A percentile compares a stretch with the other conserved stretches of the same genome.
phyloP scores from a whole-genome alignment of 2,797 vertebrate species.

The Fistularia tabacaria region DNA sequence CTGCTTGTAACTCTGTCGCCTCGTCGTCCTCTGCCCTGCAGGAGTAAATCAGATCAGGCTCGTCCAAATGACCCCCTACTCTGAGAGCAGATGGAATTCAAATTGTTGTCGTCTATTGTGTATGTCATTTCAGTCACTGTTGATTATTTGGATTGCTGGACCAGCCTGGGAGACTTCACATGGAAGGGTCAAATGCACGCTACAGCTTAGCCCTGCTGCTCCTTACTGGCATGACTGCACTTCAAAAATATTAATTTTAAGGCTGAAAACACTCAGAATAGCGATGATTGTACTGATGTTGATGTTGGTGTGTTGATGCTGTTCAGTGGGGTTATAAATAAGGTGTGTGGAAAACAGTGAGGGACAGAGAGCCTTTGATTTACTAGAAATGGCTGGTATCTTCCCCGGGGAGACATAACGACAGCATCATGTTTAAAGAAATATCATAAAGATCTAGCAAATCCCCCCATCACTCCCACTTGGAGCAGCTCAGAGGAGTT shows the following conservation, averaged over 20 bases:
- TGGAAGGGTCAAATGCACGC: constrained; percentile 23
- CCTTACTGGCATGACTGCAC: constrained; percentile 27
- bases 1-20: constrained; percentile 27
- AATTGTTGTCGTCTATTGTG: constrained; percentile 56
- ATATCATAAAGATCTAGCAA: constrained; percentile 77
- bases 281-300: constrained; percentile 2
- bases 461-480: constrained; percentile 69
- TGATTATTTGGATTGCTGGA: constrained; percentile 45
- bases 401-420: constrained; percentile 67
- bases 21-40: constrained; percentile 25
- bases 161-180: constrained; percentile 10
- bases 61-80: constrained; percentile 22
- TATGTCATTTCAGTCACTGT: constrained; percentile 44
- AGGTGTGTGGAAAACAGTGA: constrained; percentile 54
- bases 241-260: constrained; percentile 48
- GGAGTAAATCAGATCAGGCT: constrained; percentile 44
- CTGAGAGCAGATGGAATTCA: constrained; percentile 35
- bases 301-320: constrained; percentile 35
- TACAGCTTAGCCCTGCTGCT: constrained; percentile 11
- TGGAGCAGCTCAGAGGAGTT: constrained; percentile 71
- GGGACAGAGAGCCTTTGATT: constrained; percentile 64
- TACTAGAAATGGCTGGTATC: constrained; percentile 67
- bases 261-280: constrained; percentile 54
- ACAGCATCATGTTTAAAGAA: constrained; percentile 77
- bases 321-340: constrained; percentile 69